Conservation (phyloP, 2,888 invertebrate genomes). For the Philhelius pedissequus region DNA sequence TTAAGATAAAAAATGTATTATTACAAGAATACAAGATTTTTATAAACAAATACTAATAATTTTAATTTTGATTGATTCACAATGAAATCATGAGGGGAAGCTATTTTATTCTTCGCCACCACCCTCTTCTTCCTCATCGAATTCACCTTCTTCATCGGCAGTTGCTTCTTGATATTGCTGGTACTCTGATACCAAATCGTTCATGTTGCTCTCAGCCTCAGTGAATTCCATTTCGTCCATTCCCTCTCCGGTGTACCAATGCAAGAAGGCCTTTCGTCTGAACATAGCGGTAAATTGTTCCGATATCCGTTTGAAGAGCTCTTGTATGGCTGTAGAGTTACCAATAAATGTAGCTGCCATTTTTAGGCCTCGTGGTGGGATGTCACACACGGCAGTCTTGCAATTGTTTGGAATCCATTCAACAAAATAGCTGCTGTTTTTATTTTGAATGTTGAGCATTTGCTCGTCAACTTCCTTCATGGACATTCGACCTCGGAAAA, state of each 20-base stretch:
- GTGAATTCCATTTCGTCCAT: conserved; percentile 99
- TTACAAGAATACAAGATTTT: conserved; percentile 21
- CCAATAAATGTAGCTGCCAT: conserved; percentile 98
- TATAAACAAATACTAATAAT: conserved; percentile 5
- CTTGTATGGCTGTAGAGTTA: conserved; percentile 95
- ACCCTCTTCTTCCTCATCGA: conserved; percentile 83
- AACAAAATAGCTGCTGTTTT: conserved; percentile 93
- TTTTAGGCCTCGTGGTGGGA: conserved; percentile 92
- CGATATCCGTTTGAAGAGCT: conserved; percentile 93
- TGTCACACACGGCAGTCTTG: conserved; percentile 95
- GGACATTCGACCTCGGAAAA: conserved; percentile 95
- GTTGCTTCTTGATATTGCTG: conserved; percentile 96
- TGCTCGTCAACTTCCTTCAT: conserved; percentile 96
- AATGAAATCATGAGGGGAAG: not conserved
- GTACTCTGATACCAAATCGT: conserved; percentile 94
- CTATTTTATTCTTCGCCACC: conserved; percentile 75
- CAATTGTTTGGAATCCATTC: conserved; percentile 98
- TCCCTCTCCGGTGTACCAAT: conserved; percentile 98
- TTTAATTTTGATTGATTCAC: not conserved
- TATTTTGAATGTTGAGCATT: conserved; percentile 97
- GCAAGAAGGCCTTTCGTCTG: conserved; percentile 97
- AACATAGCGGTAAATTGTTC: conserved; percentile 98
- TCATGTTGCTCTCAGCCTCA: conserved; percentile 97
- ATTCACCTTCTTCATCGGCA: conserved; percentile 90
- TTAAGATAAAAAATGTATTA: not conserved